phyloP scores from a whole-genome alignment of 2,113 vertebrate species.

The Thalassarche chlororhynchos region DNA sequence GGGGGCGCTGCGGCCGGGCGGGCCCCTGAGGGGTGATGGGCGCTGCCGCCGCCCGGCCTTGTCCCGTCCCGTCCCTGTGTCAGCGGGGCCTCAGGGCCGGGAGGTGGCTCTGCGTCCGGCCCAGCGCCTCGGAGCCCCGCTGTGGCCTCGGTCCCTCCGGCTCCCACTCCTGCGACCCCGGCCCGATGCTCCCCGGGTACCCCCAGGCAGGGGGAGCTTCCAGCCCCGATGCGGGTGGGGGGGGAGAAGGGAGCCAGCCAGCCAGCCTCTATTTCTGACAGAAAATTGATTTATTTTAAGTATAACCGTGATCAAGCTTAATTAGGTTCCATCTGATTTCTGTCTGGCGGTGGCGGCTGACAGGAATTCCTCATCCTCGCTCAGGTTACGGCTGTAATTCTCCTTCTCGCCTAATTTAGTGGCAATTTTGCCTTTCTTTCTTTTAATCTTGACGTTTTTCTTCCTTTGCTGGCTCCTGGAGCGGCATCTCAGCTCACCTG shows the following conservation, averaged over 20 bases:
- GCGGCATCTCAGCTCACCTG: neutral
- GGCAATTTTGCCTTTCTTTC: neutral
- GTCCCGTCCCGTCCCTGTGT: too few species aligned
- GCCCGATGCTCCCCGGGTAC: neutral
- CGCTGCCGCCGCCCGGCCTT: too few species aligned
- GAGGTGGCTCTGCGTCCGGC: too few species aligned
- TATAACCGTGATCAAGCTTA: neutral
- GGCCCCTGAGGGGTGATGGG: neutral
- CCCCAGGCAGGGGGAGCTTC: neutral
- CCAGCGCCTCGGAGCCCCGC: neutral
- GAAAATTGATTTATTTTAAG: neutral
- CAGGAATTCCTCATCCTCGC: too few species aligned
- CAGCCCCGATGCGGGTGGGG: neutral
- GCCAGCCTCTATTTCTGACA: neutral
- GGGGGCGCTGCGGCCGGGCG: too few species aligned
- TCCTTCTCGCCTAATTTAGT: fast-evolving
- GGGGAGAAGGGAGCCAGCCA: neutral
- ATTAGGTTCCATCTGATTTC: too few species aligned
- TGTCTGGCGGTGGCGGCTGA: neutral
- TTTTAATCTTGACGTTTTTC: neutral
- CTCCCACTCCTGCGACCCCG: neutral
- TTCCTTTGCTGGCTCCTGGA: neutral
- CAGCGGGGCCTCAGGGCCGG: too few species aligned
- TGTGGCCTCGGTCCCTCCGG: neutral
- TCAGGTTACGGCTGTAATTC: neutral